Base-by-base conservation (phyloP, 1,140 invertebrate species). In the Zaprionus davidi region DNA sequence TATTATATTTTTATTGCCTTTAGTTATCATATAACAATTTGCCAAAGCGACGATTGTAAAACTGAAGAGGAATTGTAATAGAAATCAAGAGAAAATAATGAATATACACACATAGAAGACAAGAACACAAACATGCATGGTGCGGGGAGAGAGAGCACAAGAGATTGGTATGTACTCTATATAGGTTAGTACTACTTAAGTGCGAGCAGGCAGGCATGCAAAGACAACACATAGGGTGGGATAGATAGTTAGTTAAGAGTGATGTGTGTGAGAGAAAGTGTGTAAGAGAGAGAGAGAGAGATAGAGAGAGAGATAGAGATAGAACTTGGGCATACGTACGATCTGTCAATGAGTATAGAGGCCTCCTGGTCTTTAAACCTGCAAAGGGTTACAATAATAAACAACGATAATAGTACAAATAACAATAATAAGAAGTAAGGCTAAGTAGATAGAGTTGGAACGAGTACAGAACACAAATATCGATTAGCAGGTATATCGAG, bases 291-390 rank as follows among this genome's bases (percentile, higher is more conserved):
- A 53, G 64, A 63, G 76, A 56, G 5, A 65, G 60, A 53, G 5
- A n/a, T n/a, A n/a, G n/a, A n/a, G n/a, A n/a, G n/a, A n/a, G n/a
- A n/a, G n/a, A 56, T 13, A 56, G 24, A 64, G 66, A 80, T 44
- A 75, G 71, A 74, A 76, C 58, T 77, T 81, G 81, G 71, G 81
- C 83, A 92, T 97, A 97, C 96, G 95, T 97, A 97, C 96, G 96
- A 95, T 96, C 96, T 95, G 94, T 97, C 96, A 95, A 96, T 94
- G 93, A 96, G 95, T 93, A 95, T 95, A 87, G 96, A 91, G 81
- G 92, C 95, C 94, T 97, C 96, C 93, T 95, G 95, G 94, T 97
- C 96, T 96, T 96, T 97, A 96, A 96, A 96, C 96, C 96, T 97
- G 96, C 77, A 87, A 87, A 97, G 95, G 94, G 92, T 93, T 94